Conservation (phyloP, 2,797 vertebrate species). For the Rhincodon typus region DNA sequence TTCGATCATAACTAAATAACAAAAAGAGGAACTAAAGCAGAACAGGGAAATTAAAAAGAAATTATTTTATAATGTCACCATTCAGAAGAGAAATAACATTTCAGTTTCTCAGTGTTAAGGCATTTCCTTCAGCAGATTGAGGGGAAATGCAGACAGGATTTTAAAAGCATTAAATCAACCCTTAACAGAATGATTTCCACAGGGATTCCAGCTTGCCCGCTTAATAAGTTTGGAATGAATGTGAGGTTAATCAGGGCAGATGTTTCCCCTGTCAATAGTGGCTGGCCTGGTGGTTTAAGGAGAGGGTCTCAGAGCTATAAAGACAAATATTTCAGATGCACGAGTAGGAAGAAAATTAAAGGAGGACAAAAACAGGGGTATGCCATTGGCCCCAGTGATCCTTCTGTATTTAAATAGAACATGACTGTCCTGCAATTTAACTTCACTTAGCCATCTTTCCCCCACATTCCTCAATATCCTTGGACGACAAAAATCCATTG, state of each 20-base stretch:
- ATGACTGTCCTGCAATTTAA: neutral
- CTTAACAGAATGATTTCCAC: neutral
- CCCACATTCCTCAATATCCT: too few species aligned
- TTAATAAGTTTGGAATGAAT: neutral
- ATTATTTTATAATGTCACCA: neutral
- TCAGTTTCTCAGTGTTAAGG: neutral
- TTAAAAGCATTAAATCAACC: neutral
- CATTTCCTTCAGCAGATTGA: neutral
- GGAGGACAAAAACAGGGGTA: neutral
- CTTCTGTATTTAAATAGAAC: neutral
- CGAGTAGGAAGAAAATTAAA: neutral
- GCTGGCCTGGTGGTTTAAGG: neutral
- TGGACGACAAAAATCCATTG: too few species aligned
- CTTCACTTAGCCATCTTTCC: neutral
- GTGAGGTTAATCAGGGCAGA: neutral
- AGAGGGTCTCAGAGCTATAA: neutral
- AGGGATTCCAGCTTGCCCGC: neutral
- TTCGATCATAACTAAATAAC: neutral
- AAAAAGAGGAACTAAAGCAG: neutral
- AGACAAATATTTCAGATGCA: neutral
- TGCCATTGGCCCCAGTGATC: neutral
- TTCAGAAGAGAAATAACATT: neutral
- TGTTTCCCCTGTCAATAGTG: neutral
- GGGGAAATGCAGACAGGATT: neutral
- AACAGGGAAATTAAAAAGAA: neutral